Evolutionary conservation across 2,888 invertebrate genomes (phyloP).

Genomic region (Epirrhoe alternata): DNA sequence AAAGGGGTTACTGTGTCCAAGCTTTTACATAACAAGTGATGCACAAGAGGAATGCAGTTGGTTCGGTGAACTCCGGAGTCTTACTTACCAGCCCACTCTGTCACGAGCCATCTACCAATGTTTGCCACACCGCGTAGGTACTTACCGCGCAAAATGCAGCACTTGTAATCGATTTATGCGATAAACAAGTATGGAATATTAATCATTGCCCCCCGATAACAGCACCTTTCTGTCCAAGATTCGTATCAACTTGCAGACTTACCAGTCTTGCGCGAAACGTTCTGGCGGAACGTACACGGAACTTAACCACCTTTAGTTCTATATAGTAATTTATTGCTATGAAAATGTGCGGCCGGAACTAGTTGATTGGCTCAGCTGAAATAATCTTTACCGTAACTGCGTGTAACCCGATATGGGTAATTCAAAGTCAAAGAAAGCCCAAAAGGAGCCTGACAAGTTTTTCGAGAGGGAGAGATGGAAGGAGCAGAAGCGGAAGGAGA

Average conservation of each 20-base stretch:
- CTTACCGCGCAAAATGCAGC: slow-evolving; percentile 56
- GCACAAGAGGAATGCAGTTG: slow-evolving; percentile 52
- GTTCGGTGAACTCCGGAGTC: slow-evolving; percentile 34
- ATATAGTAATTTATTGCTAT: neutral
- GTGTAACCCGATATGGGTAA: slow-evolving; percentile 68
- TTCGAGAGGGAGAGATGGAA: slow-evolving; percentile 74
- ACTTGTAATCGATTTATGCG: slow-evolving; percentile 56
- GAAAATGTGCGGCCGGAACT: slow-evolving; percentile 9
- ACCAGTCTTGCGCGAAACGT: slow-evolving; percentile 61
- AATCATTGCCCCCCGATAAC: slow-evolving; percentile 67
- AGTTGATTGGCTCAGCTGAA: neutral
- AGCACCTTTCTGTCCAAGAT: slow-evolving; percentile 56
- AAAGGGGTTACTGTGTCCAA: slow-evolving; percentile 23
- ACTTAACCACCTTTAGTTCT: slow-evolving; percentile 18
- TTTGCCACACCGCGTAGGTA: slow-evolving; percentile 36
- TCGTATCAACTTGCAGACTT: slow-evolving; percentile 51
- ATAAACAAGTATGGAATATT: slow-evolving; percentile 56
- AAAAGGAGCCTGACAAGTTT: slow-evolving; percentile 74
- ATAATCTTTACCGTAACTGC: neutral
- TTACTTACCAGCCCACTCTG: neutral
- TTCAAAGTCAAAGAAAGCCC: slow-evolving; percentile 69
- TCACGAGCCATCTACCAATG: slow-evolving; percentile 22
- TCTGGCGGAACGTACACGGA: slow-evolving; percentile 46
- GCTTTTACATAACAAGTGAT: slow-evolving; percentile 48
- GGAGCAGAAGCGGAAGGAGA: slow-evolving; percentile 67